Evolutionary conservation across 2,797 vertebrate species (phyloP).

Genomic region (Ctenopoma kingsleyae): DNA sequence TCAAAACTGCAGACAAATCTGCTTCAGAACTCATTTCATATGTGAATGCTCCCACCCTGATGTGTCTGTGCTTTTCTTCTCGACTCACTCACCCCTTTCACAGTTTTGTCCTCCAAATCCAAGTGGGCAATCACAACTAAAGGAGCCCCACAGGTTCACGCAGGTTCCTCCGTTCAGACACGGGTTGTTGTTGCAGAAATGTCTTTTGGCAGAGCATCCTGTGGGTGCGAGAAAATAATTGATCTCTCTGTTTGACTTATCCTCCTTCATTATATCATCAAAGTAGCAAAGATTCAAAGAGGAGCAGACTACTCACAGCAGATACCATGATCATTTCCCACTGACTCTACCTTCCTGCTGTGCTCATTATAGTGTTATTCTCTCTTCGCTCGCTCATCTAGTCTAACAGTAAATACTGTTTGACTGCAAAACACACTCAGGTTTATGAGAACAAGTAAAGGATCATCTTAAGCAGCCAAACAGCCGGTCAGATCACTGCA

Average conservation of each 20-base stretch:
- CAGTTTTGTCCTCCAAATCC: slow-evolving; percentile 93
- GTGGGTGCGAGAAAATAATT: slow-evolving; percentile 15
- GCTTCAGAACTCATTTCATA: slow-evolving; percentile 2
- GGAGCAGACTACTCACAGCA: slow-evolving; percentile 63
- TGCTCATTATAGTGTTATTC: slow-evolving; percentile 57
- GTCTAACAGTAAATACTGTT: slow-evolving; percentile 14
- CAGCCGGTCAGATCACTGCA: neutral
- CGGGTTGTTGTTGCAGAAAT: slow-evolving; percentile 89
- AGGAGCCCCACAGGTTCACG: slow-evolving; percentile 91
- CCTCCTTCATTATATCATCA: slow-evolving; percentile 61
- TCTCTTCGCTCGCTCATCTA: slow-evolving; percentile 29
- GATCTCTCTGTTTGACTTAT: slow-evolving; percentile 46
- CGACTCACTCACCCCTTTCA: slow-evolving; percentile 86
- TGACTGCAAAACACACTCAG: slow-evolving; percentile 19
- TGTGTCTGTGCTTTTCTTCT: neutral
- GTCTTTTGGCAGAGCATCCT: slow-evolving; percentile 93
- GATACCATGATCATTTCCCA: slow-evolving; percentile 56
- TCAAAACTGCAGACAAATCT: slow-evolving; percentile 7
- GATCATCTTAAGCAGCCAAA: neutral
- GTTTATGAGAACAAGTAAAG: slow-evolving; percentile 9
- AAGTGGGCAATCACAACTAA: slow-evolving; percentile 92
- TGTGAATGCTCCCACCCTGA: neutral
- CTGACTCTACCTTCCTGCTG: slow-evolving; percentile 47
- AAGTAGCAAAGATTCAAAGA: slow-evolving; percentile 30
- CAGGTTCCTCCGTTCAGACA: slow-evolving; percentile 94